Conservation (phyloP, 2,888 invertebrate species). For the Branchipolynoe longqiensis region DNA sequence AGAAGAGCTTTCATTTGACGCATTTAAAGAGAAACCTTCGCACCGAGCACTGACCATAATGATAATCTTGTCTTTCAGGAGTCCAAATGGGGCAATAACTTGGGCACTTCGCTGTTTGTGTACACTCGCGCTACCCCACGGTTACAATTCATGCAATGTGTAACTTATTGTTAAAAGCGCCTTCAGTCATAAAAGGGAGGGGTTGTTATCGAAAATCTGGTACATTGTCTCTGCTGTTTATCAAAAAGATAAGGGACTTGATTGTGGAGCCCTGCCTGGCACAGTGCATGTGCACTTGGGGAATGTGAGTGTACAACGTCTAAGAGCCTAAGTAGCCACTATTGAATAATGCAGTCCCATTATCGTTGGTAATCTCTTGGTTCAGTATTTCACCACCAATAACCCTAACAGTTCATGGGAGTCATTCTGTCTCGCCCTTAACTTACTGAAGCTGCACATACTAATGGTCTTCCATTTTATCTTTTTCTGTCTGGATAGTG, state of each 20-base stretch:
- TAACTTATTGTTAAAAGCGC: too few relatives aligned
- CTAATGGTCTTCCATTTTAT: constrained; percentile 54
- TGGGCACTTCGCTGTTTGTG: not conserved
- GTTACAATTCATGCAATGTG: too few relatives aligned
- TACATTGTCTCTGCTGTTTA: too few relatives aligned
- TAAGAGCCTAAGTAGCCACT: constrained; percentile 6
- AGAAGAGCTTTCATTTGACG: too few relatives aligned
- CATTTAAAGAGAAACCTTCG: not conserved
- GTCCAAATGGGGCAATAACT: constrained; percentile 6
- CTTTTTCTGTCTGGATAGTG: constrained; percentile 69
- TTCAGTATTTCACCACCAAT: not conserved
- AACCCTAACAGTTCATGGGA: constrained; percentile 23
- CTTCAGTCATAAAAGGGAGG: too few relatives aligned
- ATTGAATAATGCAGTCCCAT: constrained; percentile 34
- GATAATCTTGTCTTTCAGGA: constrained; percentile 54
- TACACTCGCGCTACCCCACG: constrained; percentile 15
- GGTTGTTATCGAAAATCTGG: too few relatives aligned
- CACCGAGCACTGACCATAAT: constrained; percentile 36
- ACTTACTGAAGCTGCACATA: constrained; percentile 31
- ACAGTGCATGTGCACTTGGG: not conserved
- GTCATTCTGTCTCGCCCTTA: not conserved
- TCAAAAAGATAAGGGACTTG: too few relatives aligned
- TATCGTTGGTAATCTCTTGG: constrained; percentile 37
- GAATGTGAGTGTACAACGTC: not conserved
- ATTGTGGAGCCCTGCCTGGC: not conserved